A percentile compares a stretch with the other conserved stretches of the same genome.
These are phyloP conservation scores for Xanthorhoe designata DNA, from an alignment of 2,888 invertebrate genomes.

Conservation along the genomic window DNA sequence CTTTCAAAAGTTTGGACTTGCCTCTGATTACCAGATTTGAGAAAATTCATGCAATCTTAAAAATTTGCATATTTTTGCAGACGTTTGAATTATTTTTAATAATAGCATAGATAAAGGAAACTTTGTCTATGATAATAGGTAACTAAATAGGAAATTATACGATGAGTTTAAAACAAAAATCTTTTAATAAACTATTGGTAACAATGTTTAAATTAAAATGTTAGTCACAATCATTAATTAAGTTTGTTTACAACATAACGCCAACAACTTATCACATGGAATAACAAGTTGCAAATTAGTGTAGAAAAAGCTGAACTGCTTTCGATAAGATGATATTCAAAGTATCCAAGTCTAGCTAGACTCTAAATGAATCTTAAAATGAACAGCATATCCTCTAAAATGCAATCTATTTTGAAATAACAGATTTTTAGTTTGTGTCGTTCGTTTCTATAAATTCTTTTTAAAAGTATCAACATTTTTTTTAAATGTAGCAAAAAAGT, in stretches of 20 bases:
- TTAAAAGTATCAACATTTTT: conserved; percentile 9
- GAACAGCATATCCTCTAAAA: conserved; percentile 24
- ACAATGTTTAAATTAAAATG: conserved; percentile 45
- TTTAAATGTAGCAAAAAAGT: neutral
- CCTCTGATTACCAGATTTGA: too few relatives aligned
- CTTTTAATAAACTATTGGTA: conserved; percentile 53
- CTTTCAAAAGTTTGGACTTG: too few relatives aligned
- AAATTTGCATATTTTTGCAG: too few relatives aligned
- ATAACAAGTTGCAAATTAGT: conserved; percentile 11
- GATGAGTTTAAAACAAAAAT: conserved; percentile 50
- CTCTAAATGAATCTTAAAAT: conserved; percentile 10
- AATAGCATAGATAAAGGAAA: too few relatives aligned
- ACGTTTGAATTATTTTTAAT: too few relatives aligned
- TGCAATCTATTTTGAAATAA: conserved; percentile 28
- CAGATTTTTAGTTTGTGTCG: too few relatives aligned
- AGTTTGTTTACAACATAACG: conserved; percentile 33
- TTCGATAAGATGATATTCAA: neutral
- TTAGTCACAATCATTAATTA: conserved; percentile 66
- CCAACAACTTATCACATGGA: conserved; percentile 57
- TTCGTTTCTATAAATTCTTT: too few relatives aligned
- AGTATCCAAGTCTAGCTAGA: neutral
- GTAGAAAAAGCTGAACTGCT: neutral
- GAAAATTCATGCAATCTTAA: too few relatives aligned
- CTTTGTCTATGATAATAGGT: too few relatives aligned
- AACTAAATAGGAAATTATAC: conserved; percentile 32